Percentiles rank a stretch among this genome's conserved stretches.
Conservation (phyloP, 2,113 vertebrate genomes). For the Dicaeum eximium region DNA sequence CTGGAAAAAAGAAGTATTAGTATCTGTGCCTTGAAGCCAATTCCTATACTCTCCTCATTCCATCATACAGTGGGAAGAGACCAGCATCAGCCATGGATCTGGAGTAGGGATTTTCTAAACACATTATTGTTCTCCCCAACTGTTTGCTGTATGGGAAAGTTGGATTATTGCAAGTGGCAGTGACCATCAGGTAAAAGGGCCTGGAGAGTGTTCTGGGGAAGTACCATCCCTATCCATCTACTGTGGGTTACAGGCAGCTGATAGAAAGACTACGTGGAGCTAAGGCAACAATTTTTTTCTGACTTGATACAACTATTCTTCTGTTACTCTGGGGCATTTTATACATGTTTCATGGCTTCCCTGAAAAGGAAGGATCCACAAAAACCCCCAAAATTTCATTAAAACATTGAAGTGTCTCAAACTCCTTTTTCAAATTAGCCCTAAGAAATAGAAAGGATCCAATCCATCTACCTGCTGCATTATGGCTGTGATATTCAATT, state of each 20-base stretch:
- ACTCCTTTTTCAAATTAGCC: neutral
- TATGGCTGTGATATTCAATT: constrained; percentile 94
- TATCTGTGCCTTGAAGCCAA: neutral
- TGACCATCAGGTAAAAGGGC: neutral
- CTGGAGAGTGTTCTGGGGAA: neutral
- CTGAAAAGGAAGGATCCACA: neutral
- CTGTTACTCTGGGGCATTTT: neutral
- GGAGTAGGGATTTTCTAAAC: neutral
- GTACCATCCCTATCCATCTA: neutral
- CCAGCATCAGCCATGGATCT: neutral
- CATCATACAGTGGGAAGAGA: neutral
- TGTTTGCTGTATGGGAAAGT: neutral
- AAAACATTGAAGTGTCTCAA: neutral
- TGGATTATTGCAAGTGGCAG: neutral
- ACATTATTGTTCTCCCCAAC: neutral
- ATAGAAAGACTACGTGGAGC: neutral
- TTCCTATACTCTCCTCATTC: neutral
- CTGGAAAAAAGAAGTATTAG: neutral
- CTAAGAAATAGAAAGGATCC: neutral
- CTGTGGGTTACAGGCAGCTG: neutral
- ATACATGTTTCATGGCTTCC: neutral
- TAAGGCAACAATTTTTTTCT: neutral
- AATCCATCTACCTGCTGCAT: constrained; percentile 83
- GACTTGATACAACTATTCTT: neutral
- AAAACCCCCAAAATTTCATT: neutral